Conservation (phyloP, 2,888 invertebrate species). For the Pinctada fucata region DNA sequence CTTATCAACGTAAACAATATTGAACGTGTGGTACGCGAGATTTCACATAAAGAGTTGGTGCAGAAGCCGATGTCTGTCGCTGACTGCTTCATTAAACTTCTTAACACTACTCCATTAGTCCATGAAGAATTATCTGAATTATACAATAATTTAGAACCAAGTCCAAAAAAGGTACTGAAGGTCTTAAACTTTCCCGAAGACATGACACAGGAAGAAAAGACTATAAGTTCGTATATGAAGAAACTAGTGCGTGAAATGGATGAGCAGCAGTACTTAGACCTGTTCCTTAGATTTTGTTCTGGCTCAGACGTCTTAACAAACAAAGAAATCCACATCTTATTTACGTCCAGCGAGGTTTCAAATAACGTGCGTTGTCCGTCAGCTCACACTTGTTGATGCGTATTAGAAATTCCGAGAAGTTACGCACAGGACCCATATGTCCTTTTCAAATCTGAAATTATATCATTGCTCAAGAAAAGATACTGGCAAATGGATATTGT, state of each 20-base stretch:
- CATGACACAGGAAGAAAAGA: neutral
- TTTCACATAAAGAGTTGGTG: conserved; percentile 24
- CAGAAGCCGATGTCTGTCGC: conserved; percentile 31
- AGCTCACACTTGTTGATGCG: conserved; percentile 9
- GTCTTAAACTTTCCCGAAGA: neutral
- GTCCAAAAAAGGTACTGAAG: conserved; percentile 5
- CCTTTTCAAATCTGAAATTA: neutral
- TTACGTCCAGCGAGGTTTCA: neutral
- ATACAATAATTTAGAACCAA: neutral
- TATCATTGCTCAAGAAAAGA: neutral
- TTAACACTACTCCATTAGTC: conserved; percentile 2
- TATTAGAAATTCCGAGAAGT: conserved; percentile 4
- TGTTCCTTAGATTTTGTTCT: conserved; percentile 16
- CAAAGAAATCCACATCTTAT: neutral
- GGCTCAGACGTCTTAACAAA: conserved; percentile 12
- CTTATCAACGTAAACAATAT: conserved; percentile 13
- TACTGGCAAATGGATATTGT: conserved; percentile 10
- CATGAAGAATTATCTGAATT: conserved; percentile 4
- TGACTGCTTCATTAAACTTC: conserved; percentile 12
- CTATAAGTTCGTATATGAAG: neutral
- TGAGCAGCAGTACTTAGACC: neutral
- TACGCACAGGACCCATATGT: conserved; percentile 8
- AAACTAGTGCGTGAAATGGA: conserved; percentile 14
- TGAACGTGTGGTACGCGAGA: conserved; percentile 13
- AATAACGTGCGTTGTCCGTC: neutral